phyloP scores from a whole-genome alignment of 2,888 invertebrate species.

The Sinohyriopsis cumingii region DNA sequence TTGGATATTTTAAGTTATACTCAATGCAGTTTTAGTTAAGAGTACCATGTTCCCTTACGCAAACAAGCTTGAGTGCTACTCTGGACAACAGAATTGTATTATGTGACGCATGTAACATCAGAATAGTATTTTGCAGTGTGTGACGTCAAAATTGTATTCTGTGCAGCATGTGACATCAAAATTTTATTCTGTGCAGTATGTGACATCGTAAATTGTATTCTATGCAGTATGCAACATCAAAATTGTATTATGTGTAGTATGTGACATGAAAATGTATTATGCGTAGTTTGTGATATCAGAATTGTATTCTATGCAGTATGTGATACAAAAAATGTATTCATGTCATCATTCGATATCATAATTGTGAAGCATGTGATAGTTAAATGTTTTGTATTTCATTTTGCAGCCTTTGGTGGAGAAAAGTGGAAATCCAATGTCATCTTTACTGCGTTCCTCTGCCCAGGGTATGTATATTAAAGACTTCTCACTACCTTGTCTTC shows the following conservation, averaged over 20 bases:
- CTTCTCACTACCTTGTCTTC: not conserved
- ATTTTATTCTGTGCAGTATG: not conserved
- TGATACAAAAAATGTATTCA: no score
- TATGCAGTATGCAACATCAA: not conserved
- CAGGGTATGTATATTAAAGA: constrained; percentile 81
- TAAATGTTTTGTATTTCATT: constrained; percentile 5
- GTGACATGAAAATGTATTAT: not conserved
- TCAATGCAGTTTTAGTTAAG: no score
- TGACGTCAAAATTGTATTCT: not conserved
- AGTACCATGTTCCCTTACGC: no score
- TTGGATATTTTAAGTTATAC: no score
- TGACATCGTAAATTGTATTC: not conserved
- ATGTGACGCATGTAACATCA: not conserved
- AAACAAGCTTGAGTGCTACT: no score
- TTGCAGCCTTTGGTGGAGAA: constrained; percentile 88
- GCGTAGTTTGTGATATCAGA: not conserved
- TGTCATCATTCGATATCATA: no score
- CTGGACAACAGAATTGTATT: not conserved
- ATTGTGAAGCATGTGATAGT: not conserved
- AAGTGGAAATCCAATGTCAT: constrained; percentile 99
- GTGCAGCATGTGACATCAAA: not conserved
- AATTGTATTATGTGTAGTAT: no score
- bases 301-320: not conserved
- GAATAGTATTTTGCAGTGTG: not conserved
- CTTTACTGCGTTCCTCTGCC: constrained; percentile 95